Conservation (phyloP, 2,797 vertebrate species). For the Syndactyla subalaris region DNA sequence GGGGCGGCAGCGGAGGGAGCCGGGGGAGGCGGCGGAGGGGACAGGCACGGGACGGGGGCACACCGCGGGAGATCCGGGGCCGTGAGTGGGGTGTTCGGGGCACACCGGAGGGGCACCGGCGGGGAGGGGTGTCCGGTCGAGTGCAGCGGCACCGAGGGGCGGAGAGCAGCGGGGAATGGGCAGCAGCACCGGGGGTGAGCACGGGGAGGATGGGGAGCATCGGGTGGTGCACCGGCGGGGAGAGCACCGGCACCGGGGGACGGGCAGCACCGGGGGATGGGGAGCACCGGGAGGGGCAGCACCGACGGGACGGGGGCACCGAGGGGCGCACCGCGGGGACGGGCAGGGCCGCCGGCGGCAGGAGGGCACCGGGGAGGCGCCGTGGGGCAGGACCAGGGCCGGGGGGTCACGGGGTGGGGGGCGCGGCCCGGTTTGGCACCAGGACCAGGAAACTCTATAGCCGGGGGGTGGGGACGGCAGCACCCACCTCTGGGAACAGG, state of each 20-base stretch:
- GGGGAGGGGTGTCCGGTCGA: not conserved
- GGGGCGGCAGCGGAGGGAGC: not conserved
- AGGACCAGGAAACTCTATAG: not conserved
- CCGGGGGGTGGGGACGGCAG: not conserved
- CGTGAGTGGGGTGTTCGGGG: too few species aligned
- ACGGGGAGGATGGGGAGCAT: not conserved
- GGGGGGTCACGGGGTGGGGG: not conserved
- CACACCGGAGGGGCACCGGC: not conserved
- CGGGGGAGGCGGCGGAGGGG: not conserved
- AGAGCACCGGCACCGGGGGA: too few species aligned
- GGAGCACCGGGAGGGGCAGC: not conserved
- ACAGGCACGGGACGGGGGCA: not conserved
- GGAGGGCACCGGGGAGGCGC: not conserved
- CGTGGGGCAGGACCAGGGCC: not conserved
- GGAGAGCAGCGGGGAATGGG: not conserved
- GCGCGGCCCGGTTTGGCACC: not conserved
- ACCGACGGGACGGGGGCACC: too few species aligned
- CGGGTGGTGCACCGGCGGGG: too few species aligned
- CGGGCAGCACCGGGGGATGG: not conserved
- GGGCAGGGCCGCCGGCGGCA: too few species aligned
- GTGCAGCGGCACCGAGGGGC: not conserved
- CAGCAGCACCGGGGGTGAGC: not conserved
- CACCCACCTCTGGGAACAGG: not conserved
- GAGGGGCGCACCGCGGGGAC: not conserved
- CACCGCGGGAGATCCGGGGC: not conserved